Conservation (phyloP, 2,797 vertebrate species). For the Telmatherina bonti region DNA sequence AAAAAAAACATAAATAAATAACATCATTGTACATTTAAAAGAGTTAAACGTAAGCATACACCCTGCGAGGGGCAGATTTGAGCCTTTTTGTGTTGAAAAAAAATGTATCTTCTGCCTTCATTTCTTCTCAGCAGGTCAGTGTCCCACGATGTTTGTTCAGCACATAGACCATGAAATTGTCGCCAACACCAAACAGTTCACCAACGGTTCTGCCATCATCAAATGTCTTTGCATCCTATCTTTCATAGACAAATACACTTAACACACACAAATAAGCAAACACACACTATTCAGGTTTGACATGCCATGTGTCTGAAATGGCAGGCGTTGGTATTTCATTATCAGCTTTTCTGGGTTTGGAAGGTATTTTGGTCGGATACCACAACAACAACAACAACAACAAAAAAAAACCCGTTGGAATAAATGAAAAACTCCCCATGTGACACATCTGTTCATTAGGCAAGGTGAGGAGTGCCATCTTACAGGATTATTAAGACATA, state of each 20-base stretch:
- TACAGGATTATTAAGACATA: constrained; percentile 1
- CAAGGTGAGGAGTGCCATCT: constrained; percentile 9
- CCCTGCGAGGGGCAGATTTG: background rate
- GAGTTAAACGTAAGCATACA: background rate
- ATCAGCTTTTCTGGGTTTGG: constrained; percentile 56
- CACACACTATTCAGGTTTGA: constrained; percentile 21
- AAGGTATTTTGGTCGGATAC: constrained; percentile 60
- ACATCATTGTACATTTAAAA: background rate
- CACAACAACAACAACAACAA: constrained; percentile 25
- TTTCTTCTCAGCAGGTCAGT: constrained; percentile 10
- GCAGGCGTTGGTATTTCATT: constrained; percentile 65
- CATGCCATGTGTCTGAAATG: constrained; percentile 46
- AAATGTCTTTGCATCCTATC: constrained; percentile 25
- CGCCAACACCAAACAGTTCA: constrained; percentile 19
- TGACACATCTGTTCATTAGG: constrained; percentile 56
- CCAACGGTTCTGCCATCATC: constrained; percentile 20
- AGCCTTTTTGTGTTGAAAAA: background rate
- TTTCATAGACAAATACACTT: constrained; percentile 34
- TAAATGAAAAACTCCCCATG: constrained; percentile 38
- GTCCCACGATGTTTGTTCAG: no score
- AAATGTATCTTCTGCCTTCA: background rate
- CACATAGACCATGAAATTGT: background rate
- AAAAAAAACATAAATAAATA: no score
- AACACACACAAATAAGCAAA: constrained; percentile 5
- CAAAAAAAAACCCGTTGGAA: background rate